phyloP scores from a whole-genome alignment of 2,888 invertebrate genomes.

The Chrysolina oricalcia region DNA sequence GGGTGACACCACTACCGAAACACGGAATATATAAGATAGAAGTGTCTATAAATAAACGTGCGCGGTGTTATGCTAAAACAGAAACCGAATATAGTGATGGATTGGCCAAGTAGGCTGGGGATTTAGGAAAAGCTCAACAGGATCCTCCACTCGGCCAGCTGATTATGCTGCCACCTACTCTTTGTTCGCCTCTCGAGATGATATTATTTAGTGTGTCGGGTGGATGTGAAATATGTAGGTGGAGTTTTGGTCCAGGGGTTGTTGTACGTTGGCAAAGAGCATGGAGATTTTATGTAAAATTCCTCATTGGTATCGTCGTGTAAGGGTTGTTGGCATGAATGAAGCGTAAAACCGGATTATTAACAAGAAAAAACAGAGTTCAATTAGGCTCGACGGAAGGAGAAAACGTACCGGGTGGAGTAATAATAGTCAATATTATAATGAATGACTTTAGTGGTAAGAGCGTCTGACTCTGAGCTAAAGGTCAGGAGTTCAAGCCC shows the following conservation, averaged over 20 bases:
- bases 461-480: no score
- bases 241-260: not conserved
- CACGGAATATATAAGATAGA: constrained; percentile 35
- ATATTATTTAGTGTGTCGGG: constrained; percentile 53
- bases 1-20: not conserved
- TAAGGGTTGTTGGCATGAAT: no score
- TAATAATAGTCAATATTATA: no score
- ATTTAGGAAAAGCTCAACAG: constrained; percentile 73
- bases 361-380: no score
- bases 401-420: no score
- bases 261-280: not conserved
- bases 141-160: constrained; percentile 73
- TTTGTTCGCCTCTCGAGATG: constrained; percentile 61
- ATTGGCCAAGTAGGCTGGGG: constrained; percentile 73
- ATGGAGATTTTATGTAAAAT: not conserved
- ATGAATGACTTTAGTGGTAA: no score
- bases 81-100: constrained; percentile 70
- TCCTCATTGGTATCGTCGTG: not conserved
- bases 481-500: no score
- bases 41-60: constrained; percentile 53
- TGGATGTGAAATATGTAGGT: constrained; percentile 10
- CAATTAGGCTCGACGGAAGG: no score
- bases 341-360: no score
- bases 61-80: constrained; percentile 55
- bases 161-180: constrained; percentile 69